Conservation (phyloP, 2,113 vertebrate species). For the Coptodon bakossiorum region DNA sequence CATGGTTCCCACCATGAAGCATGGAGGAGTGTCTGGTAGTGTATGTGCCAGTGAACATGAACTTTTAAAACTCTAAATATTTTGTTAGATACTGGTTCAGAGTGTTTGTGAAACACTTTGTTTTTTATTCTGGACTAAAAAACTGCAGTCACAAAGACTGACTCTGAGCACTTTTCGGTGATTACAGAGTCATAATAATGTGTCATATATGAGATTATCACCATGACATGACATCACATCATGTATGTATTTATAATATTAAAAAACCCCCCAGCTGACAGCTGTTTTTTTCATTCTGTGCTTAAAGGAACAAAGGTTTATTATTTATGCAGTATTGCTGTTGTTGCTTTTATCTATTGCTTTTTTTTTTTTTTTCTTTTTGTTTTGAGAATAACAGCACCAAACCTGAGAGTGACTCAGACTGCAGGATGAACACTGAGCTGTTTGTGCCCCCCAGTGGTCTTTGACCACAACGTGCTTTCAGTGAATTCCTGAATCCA, state of each 20-base stretch:
- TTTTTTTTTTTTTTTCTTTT: not conserved
- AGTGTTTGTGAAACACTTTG: not conserved
- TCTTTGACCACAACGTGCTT: not conserved
- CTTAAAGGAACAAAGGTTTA: not conserved
- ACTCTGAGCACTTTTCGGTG: not conserved
- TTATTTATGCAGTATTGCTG: not conserved
- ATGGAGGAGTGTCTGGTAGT: not conserved
- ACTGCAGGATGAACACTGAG: not conserved
- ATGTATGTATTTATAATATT: not conserved
- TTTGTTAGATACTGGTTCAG: fast-evolving
- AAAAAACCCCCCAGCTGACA: not conserved
- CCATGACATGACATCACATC: not conserved
- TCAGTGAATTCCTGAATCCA: fast-evolving
- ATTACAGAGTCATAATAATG: fast-evolving
- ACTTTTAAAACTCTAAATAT: not conserved
- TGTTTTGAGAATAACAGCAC: not conserved
- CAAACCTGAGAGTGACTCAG: not conserved
- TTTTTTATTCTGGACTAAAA: not conserved
- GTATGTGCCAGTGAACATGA: not conserved
- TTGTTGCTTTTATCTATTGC: not conserved
- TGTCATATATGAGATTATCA: not conserved
- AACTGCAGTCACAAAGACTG: fast-evolving
- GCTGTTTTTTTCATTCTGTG: not conserved
- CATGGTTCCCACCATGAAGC: too few relatives aligned
- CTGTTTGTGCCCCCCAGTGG: not conserved